Percentiles rank a stretch among this genome's conserved stretches.
These are phyloP conservation scores for Coreius guichenoti DNA, from an alignment of 2,797 vertebrate genomes.

Conservation along the genomic window DNA sequence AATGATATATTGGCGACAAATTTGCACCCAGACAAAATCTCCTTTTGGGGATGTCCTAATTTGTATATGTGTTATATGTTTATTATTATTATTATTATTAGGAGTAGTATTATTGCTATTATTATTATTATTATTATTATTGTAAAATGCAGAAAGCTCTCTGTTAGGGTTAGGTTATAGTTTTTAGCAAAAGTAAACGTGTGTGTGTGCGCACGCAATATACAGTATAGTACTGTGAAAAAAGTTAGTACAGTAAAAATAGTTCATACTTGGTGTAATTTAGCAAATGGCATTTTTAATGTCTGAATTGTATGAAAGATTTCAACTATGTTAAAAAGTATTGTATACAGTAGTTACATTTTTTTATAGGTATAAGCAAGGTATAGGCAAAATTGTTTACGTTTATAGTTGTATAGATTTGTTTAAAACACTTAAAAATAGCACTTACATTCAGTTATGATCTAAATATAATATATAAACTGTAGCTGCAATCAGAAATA, in stretches of 20 bases:
- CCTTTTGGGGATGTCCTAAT: neutral
- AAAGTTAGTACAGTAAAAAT: neutral
- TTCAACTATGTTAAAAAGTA: too few species aligned
- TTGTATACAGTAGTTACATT: too few species aligned
- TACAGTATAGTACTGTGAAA: neutral
- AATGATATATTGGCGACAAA: neutral
- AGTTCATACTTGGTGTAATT: neutral
- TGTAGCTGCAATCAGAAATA: neutral
- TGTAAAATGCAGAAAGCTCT: neutral
- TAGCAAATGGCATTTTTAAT: neutral
- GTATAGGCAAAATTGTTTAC: too few species aligned
- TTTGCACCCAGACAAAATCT: neutral
- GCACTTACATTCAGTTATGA: too few species aligned
- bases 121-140: neutral
- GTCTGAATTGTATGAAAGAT: neutral
- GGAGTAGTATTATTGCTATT: too few species aligned
- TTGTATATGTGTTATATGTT: neutral
- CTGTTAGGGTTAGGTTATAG: neutral
- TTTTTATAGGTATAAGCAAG: too few species aligned
- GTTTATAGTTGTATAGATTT: too few species aligned
- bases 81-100: neutral
- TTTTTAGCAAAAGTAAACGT: neutral
- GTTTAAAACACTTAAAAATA: too few species aligned
- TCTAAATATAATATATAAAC: neutral
- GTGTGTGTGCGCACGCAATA: neutral